Conservation (phyloP, 2,797 vertebrate genomes). For the Poeciliopsis gracilis region DNA sequence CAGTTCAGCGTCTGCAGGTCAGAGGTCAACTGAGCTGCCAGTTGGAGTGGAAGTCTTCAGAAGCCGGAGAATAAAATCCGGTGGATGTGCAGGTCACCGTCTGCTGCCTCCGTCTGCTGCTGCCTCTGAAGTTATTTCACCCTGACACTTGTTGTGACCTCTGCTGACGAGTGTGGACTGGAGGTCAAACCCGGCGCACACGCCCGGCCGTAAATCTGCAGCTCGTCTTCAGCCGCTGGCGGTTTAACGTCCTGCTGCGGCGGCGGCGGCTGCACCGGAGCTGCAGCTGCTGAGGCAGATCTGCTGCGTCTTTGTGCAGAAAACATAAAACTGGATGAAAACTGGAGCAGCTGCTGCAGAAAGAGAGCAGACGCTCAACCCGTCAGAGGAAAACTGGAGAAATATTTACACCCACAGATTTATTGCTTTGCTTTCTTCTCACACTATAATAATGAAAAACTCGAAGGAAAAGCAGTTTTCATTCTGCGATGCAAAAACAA, state of each 20-base stretch:
- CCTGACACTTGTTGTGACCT: conserved; percentile 25
- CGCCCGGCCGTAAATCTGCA: conserved; percentile 22
- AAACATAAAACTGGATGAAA: conserved; percentile 9
- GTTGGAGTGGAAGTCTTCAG: not conserved
- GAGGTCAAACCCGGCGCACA: conserved; percentile 8
- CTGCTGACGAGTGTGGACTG: conserved; percentile 9
- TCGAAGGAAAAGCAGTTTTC: not conserved
- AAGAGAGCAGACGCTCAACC: not conserved
- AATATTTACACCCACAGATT: not conserved
- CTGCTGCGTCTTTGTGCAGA: not conserved
- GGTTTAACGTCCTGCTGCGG: conserved; percentile 14
- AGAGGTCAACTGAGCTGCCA: not conserved
- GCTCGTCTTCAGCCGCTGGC: conserved; percentile 6
- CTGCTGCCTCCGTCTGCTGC: conserved; percentile 18
- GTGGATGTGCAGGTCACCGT: conserved; percentile 8
- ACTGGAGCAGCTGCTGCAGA: conserved; percentile 10
- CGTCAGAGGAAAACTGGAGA: no score
- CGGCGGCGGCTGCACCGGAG: not conserved
- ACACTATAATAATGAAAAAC: not conserved
- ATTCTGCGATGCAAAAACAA: not conserved
- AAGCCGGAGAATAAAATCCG: not conserved
- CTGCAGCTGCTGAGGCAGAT: conserved; percentile 15
- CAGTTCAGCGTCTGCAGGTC: not conserved
- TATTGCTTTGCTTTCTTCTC: not conserved
- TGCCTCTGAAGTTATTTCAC: conserved; percentile 8